phyloP scores from a whole-genome alignment of 1,140 invertebrate species.

The Condylostylus longicornis region DNA sequence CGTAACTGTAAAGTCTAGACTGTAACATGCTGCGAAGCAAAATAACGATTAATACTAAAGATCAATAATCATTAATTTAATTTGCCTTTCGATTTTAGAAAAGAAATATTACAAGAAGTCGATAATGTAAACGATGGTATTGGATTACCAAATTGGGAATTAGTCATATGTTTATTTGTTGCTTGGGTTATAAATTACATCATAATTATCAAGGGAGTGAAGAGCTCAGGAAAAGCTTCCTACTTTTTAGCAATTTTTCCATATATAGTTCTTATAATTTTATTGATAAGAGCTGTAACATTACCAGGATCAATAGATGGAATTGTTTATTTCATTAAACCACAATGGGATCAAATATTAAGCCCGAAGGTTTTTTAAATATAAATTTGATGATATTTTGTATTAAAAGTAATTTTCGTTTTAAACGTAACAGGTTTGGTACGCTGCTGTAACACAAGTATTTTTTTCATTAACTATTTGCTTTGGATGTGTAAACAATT shows the following conservation, averaged over 20 bases:
- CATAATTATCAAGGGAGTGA: conserved; percentile 37
- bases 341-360: conserved; percentile 45
- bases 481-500: conserved; percentile 67
- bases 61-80: neutral
- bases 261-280: conserved; percentile 57
- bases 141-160: conserved; percentile 48
- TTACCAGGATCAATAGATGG: conserved; percentile 53
- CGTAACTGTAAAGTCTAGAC: too few relatives aligned
- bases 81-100: too few relatives aligned
- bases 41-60: too few relatives aligned
- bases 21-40: too few relatives aligned
- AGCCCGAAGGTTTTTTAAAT: conserved; percentile 44
- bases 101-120: conserved; percentile 46
- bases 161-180: conserved; percentile 53
- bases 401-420: neutral
- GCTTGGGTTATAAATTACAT: too few relatives aligned
- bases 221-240: conserved; percentile 49
- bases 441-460: conserved; percentile 70
- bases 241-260: conserved; percentile 70
- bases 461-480: conserved; percentile 73
- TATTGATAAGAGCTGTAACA: conserved; percentile 53
- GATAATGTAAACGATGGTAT: conserved; percentile 49
- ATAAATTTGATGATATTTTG: too few relatives aligned
- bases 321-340: conserved; percentile 53
- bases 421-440: conserved; percentile 42